phyloP scores from a whole-genome alignment of 1,140 invertebrate species.

The Maniola jurtina region DNA sequence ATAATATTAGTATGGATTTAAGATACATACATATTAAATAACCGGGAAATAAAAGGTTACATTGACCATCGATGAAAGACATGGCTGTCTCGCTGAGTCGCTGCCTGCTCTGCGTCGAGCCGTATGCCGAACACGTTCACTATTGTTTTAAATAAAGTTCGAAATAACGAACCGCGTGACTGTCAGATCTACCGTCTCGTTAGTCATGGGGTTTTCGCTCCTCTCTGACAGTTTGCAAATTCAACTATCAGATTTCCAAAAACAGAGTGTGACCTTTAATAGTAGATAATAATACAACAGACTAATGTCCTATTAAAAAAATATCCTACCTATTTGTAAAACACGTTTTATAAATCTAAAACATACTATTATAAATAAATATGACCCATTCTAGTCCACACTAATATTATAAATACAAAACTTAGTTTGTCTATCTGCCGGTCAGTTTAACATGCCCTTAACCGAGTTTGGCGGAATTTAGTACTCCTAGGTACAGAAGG shows the following conservation, averaged over 20 bases:
- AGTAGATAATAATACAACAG: too few species aligned
- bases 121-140: constrained; percentile 48
- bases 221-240: constrained; percentile 21
- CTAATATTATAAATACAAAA: too few species aligned
- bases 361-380: too few species aligned
- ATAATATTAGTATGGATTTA: too few species aligned
- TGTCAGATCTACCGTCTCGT: constrained; percentile 43
- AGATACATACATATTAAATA: constrained; percentile 14
- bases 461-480: too few species aligned
- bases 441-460: too few species aligned
- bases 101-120: neutral
- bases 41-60: neutral
- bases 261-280: neutral
- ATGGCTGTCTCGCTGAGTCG: constrained; percentile 26
- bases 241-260: neutral
- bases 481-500: too few species aligned
- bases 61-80: neutral
- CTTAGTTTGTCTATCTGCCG: too few species aligned
- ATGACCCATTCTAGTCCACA: too few species aligned
- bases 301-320: too few species aligned
- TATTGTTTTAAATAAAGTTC: constrained; percentile 59
- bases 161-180: constrained; percentile 40
- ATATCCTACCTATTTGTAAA: too few species aligned
- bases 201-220: constrained; percentile 34
- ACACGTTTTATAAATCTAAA: too few species aligned